Evolutionary conservation across 2,888 invertebrate species (phyloP), one percentile per base, ranked within the genome.

Genomic region (Lottia scabra): DNA sequence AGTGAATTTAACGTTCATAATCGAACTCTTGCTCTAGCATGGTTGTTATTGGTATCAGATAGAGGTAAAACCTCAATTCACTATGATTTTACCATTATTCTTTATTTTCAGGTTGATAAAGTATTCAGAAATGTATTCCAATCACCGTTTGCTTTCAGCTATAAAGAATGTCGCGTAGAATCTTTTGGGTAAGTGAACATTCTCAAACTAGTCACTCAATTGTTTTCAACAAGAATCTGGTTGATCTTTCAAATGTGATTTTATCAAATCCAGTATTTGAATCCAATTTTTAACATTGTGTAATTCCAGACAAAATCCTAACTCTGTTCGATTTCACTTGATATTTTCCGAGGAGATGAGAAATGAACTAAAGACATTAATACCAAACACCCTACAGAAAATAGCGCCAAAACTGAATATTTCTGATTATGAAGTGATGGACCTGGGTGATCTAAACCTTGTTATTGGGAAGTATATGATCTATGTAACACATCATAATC

Each of bases 381-480:
- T 71, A n/a, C 44, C 66, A 43, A 43, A 65, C 48, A 44, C 66
- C 10, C 71, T 71, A 43, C 48, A 65, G 26, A 30, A 38, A 19
- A 43, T 56, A n/a, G 65, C 71, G 1, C 62, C 71, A 15, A 65
- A 48, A n/a, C 43, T 71, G 26, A 66, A 71, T 27, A 71, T 71
- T 19, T 71, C 71, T 15, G 65, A 56, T 12, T 62, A 65, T 62
- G 48, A 38, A 19, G 71, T 74, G 4, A 45, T 78, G 48, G 38
- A 67, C 13, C 65, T 75, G 8, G 78, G 78, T 13, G 75, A 73
- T 46, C 65, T 78, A 5, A 72, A 71, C 66, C 70, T 78, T 19
- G 56, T 56, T 2, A 56, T 56, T 19, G 56, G 56, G 3, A 19
- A 56, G 13, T 56, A 56, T 13, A 56, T 56, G 2, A 23, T 56